Evolutionary conservation across 1,140 invertebrate species (phyloP), one percentile per base, ranked within the genome.

Genomic region (Pantala flavescens): DNA sequence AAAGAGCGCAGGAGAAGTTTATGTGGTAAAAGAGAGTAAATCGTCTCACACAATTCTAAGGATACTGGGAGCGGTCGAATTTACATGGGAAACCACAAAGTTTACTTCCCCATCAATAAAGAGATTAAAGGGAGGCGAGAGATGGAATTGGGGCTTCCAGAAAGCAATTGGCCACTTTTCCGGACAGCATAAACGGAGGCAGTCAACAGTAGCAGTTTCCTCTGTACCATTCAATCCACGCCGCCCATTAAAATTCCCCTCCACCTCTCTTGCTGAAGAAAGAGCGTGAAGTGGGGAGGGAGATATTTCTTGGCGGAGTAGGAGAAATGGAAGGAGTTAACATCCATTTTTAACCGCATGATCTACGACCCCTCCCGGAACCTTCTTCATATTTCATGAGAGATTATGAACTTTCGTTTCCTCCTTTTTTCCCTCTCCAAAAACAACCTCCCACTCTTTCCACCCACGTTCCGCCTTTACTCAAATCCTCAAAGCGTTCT

Each of bases 391-490:
- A 63, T 63, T 63, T 63, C 49, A 63, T 63, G 49, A 63, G 49
- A 63, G 49, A 63, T 63, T 63, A 63, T 63, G 49, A 63, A 63
- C 49, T 63, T 63, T 63, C 49, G 49, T 63, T 63, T 63, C 49
- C 49, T 63, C 49, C 49, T 63, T 16, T 63, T 63, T 63, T 63
- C n/a, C n/a, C 12, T 21, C 49, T 36, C 28, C 28, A 36, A 36
- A 36, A 36, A 36, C 28, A 36, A 36, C 49, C 49, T 21, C 16
- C 49, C 49, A 19, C 49, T 63, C 49, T 12, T 19, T 63, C 49
- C 49, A 63, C 49, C 49, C 12, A 63, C 49, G 49, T 19, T 12
- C 49, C 49, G 12, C 49, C n/a, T 21, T 21, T 63, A 63, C 49
- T 21, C 49, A 63, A 63, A 63, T 63, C 49, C 49, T 63, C n/a